phyloP scores from a whole-genome alignment of 2,797 vertebrate species.

The Galaxias olidus region DNA sequence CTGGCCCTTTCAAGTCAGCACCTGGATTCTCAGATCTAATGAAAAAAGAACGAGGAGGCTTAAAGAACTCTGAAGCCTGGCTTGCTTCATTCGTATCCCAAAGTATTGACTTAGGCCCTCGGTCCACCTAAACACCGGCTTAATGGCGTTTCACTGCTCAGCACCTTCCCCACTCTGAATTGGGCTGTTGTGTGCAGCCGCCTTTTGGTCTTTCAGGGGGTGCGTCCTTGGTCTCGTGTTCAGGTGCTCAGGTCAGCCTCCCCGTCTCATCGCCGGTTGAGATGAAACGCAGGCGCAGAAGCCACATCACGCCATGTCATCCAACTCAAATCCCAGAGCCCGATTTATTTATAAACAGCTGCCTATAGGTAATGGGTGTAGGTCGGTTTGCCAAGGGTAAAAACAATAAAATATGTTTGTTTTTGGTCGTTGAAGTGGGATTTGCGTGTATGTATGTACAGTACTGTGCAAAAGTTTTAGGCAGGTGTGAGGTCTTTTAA shows the following conservation, averaged over 20 bases:
- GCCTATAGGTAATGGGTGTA: too few species aligned
- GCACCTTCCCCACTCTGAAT: constrained; percentile 54
- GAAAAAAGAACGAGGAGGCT: constrained; percentile 27
- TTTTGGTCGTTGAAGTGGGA: too few species aligned
- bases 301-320: constrained; percentile 13
- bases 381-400: too few species aligned
- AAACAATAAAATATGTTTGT: too few species aligned
- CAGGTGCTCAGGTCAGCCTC: constrained; percentile 40
- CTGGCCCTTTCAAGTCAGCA: constrained; percentile 76
- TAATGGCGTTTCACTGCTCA: constrained; percentile 47
- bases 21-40: constrained; percentile 72
- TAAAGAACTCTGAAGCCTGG: constrained; percentile 47
- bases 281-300: constrained; percentile 19
- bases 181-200: constrained; percentile 47
- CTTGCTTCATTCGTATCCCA: constrained; percentile 66
- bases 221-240: constrained; percentile 39
- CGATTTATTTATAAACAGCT: too few species aligned
- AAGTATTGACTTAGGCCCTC: constrained; percentile 67
- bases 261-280: constrained; percentile 4
- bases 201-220: constrained; percentile 40
- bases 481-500: too few species aligned
- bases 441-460: too few species aligned
- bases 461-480: too few species aligned
- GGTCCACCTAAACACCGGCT: constrained; percentile 54
- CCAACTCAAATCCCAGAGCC: not conserved